Evolutionary conservation across 1,140 invertebrate species (phyloP).

Genomic region (Augochlora pura): DNA sequence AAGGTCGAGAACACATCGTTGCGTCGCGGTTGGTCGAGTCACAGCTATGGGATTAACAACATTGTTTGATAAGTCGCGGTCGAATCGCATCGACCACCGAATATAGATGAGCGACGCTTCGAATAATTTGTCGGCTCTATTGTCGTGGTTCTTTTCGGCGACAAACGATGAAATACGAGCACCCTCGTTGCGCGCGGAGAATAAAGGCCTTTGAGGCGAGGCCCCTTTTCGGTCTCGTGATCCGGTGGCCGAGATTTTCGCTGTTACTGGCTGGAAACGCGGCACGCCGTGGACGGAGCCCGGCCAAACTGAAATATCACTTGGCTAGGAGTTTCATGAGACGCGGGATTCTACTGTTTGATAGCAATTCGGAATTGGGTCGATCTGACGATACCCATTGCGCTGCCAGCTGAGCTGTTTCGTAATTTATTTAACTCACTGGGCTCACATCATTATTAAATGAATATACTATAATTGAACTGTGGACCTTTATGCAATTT

Average conservation of each 20-base stretch:
- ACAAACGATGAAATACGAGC: conserved; percentile 17
- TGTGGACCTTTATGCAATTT: too few species aligned
- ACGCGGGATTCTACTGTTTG: too few species aligned
- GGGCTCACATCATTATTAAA: too few species aligned
- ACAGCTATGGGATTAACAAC: conserved; percentile 23
- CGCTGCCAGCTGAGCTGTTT: too few species aligned
- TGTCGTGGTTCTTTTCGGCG: neutral
- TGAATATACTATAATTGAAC: too few species aligned
- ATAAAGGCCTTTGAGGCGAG: conserved; percentile 17
- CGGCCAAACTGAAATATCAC: too few species aligned
- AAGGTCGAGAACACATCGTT: neutral
- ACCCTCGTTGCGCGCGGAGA: neutral
- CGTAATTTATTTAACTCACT: too few species aligned
- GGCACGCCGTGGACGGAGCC: too few species aligned
- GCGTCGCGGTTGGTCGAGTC: neutral
- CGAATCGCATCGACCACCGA: conserved; percentile 2
- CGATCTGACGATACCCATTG: too few species aligned
- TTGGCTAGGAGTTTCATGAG: too few species aligned
- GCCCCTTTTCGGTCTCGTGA: neutral
- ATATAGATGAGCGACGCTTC: conserved; percentile 1
- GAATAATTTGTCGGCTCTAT: conserved; percentile 17
- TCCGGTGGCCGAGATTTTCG: neutral
- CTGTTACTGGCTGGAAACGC: neutral
- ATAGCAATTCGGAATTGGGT: too few species aligned
- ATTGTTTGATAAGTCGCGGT: neutral